Evolutionary conservation across 2,797 vertebrate species (phyloP).

Genomic region (Channa striata): DNA sequence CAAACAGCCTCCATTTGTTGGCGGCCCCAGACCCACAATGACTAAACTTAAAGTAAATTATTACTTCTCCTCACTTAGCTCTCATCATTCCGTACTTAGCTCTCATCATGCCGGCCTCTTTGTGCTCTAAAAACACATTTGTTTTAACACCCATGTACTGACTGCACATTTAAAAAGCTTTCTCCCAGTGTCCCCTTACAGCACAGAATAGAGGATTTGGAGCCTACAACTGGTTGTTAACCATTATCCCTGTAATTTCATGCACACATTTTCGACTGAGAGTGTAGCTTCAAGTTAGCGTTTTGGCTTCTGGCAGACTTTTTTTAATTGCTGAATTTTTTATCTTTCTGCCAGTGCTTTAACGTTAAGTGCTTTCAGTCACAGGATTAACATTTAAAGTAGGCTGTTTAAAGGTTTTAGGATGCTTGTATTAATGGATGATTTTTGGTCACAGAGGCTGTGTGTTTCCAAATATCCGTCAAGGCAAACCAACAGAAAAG

Average conservation of each 20-base stretch:
- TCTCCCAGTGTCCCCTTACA: slow-evolving; percentile 36
- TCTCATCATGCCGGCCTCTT: slow-evolving; percentile 22
- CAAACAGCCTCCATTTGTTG: slow-evolving; percentile 85
- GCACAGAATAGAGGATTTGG: slow-evolving; percentile 48
- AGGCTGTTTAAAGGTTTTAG: slow-evolving; percentile 11
- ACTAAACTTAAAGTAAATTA: slow-evolving; percentile 93
- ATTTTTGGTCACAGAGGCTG: slow-evolving; percentile 4
- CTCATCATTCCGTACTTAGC: slow-evolving; percentile 30
- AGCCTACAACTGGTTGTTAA: slow-evolving; percentile 69
- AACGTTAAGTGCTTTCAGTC: slow-evolving; percentile 42
- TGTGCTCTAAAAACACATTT: slow-evolving; percentile 33
- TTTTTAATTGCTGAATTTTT: slow-evolving; percentile 42
- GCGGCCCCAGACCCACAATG: slow-evolving; percentile 96
- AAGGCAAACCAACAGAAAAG: slow-evolving; percentile 13
- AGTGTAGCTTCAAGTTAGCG: slow-evolving; percentile 43
- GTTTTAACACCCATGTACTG: slow-evolving; percentile 17
- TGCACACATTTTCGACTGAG: slow-evolving; percentile 55
- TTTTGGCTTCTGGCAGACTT: slow-evolving; percentile 53
- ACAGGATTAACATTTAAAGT: slow-evolving; percentile 49
- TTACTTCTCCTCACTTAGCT: slow-evolving; percentile 42
- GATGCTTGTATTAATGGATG: slow-evolving; percentile 1
- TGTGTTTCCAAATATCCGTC: slow-evolving; percentile 15
- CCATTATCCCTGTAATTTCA: slow-evolving; percentile 69
- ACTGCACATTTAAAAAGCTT: slow-evolving; percentile 29
- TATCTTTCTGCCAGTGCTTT: slow-evolving; percentile 30